phyloP scores from a whole-genome alignment of 2,888 invertebrate genomes.

The Tachina grossa region DNA sequence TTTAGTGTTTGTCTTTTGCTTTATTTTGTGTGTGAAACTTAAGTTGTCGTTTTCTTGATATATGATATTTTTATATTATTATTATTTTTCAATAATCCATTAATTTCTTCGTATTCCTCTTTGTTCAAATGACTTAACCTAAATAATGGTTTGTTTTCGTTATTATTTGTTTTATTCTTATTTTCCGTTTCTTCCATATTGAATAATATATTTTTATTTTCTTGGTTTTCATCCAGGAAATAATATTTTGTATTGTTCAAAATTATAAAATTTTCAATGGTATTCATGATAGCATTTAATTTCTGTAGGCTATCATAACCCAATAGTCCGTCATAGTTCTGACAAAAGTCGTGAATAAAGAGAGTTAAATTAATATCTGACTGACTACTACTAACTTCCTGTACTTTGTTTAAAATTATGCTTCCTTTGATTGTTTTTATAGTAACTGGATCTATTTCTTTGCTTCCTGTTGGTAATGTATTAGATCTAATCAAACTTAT shows the following conservation, averaged over 20 bases:
- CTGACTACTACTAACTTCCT: slow-evolving; percentile 3
- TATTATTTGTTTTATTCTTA: not conserved
- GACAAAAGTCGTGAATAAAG: not conserved
- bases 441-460: not conserved
- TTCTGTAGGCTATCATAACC: slow-evolving; percentile 29
- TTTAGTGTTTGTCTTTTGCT: not conserved
- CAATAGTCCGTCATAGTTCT: slow-evolving; percentile 50
- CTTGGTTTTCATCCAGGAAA: slow-evolving; percentile 8
- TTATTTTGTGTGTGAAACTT: slow-evolving; percentile 16
- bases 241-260: not conserved
- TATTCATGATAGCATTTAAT: not conserved
- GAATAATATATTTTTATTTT: not conserved
- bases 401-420: not conserved
- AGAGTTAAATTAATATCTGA: not conserved
- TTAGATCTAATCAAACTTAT: slow-evolving; percentile 4
- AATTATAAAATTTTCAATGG: not conserved
- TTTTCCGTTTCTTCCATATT: not conserved
- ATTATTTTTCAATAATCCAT: not conserved
- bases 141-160: not conserved
- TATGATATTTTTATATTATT: not conserved
- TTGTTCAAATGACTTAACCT: not conserved
- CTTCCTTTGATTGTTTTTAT: no score
- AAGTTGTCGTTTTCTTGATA: slow-evolving; percentile 18
- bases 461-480: slow-evolving; percentile 1
- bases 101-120: not conserved